phyloP scores from a whole-genome alignment of 2,113 vertebrate genomes.

The Hemiprocne comata region DNA sequence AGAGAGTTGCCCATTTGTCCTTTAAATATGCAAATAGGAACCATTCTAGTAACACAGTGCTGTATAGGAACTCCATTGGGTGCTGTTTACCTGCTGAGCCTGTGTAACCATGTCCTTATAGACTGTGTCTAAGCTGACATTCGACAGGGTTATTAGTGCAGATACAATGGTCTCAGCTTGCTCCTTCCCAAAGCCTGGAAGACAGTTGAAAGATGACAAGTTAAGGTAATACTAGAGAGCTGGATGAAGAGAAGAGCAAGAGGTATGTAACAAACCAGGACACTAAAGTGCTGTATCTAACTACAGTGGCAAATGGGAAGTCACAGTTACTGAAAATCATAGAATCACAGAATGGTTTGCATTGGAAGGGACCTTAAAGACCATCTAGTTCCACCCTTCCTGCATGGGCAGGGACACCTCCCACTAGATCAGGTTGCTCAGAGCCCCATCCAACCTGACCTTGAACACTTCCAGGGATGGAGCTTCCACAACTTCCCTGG shows the following conservation, averaged over 20 bases:
- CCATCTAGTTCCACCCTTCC: too few species aligned
- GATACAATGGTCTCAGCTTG: conserved; percentile 91
- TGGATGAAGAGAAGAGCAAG: neutral
- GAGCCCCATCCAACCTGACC: too few species aligned
- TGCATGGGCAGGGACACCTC: too few species aligned
- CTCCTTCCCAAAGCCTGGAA: conserved; percentile 87
- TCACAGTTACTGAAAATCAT: neutral
- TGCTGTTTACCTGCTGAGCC: conserved; percentile 87
- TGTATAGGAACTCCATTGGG: accelerated
- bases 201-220: neutral
- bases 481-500: too few species aligned
- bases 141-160: conserved; percentile 82
- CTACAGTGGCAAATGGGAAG: neutral
- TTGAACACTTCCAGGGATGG: too few species aligned
- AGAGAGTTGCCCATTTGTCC: neutral
- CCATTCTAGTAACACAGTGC: accelerated
- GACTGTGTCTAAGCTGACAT: conserved; percentile 89
- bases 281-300: neutral
- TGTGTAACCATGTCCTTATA: conserved; percentile 97
- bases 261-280: neutral
- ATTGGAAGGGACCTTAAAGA: too few species aligned
- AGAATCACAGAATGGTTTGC: too few species aligned
- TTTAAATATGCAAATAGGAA: accelerated
- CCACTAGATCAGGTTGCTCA: too few species aligned
- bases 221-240: neutral